Conservation (phyloP, 2,113 vertebrate genomes). For the Pterocles burchelli region DNA sequence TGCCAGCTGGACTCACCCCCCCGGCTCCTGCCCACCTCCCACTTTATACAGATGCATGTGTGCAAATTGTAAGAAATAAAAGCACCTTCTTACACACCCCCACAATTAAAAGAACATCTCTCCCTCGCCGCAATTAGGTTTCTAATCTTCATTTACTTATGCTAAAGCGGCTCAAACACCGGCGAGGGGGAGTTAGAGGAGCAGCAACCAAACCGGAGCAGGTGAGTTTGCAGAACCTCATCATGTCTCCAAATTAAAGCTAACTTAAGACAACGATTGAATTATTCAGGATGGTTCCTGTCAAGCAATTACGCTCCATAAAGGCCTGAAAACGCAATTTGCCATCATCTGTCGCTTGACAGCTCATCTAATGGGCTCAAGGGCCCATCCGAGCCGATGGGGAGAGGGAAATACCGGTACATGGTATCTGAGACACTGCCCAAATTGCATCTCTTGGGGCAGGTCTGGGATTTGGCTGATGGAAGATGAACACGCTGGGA, state of each 20-base stretch:
- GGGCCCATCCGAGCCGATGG: background rate
- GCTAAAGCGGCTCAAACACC: background rate
- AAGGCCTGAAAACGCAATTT: constrained; percentile 26
- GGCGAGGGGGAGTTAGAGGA: background rate
- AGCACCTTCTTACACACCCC: background rate
- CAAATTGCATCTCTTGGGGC: background rate
- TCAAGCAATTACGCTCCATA: background rate
- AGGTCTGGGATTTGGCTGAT: background rate
- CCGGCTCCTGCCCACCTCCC: background rate
- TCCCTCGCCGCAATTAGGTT: background rate
- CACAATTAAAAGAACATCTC: background rate
- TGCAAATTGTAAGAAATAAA: background rate
- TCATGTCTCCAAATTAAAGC: constrained; percentile 34
- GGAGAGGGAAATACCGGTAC: background rate
- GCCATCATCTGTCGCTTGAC: background rate
- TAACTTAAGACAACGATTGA: background rate
- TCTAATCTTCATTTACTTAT: constrained; percentile 2
- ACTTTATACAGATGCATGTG: fast-evolving
- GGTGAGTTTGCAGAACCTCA: background rate
- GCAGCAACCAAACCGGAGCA: background rate
- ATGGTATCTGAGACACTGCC: fast-evolving
- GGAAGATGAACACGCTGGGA: background rate
- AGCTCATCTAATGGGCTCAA: background rate
- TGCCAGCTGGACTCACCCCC: fast-evolving
- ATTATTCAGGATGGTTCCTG: constrained; percentile 36